A percentile compares a stretch with the other conserved stretches of the same genome.
Evolutionary conservation across 1,140 invertebrate species (phyloP).

Genomic region (Lasioglossum baleicum): DNA sequence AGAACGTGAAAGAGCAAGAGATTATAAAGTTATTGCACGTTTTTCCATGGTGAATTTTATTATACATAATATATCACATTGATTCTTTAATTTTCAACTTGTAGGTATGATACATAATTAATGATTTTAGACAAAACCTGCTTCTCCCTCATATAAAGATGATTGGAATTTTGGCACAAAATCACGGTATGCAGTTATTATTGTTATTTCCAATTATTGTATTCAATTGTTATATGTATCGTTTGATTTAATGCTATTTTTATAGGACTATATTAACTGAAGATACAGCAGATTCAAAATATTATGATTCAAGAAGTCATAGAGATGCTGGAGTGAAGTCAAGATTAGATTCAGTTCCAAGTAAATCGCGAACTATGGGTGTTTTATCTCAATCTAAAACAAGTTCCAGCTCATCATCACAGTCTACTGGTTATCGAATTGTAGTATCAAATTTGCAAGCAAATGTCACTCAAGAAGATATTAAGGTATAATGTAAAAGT

Average conservation of each 20-base stretch:
- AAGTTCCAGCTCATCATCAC: conserved; percentile 68
- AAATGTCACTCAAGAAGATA: conserved; percentile 92
- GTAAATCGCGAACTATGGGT: conserved; percentile 77
- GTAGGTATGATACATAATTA: too few relatives aligned
- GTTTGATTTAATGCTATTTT: conserved; percentile 6
- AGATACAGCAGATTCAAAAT: conserved; percentile 74
- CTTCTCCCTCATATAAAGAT: conserved; percentile 63
- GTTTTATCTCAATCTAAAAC: conserved; percentile 80
- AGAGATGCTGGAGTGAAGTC: conserved; percentile 77
- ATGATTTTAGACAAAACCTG: conserved; percentile 59
- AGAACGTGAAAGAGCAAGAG: conserved; percentile 69
- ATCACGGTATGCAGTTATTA: conserved; percentile 63
- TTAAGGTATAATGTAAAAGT: conserved; percentile 83
- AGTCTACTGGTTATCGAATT: conserved; percentile 85
- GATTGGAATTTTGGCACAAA: conserved; percentile 74
- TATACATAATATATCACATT: neutral
- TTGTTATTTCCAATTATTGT: neutral
- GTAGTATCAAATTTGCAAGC: conserved; percentile 93
- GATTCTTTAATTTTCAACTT: too few relatives aligned
- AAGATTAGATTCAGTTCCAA: conserved; percentile 76
- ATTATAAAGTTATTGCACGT: conserved; percentile 70
- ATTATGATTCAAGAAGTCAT: conserved; percentile 70
- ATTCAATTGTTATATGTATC: neutral
- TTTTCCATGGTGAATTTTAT: conserved; percentile 62
- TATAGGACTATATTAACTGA: conserved; percentile 71